phyloP scores from a whole-genome alignment of 2,888 invertebrate species.

The Harmothoe impar region DNA sequence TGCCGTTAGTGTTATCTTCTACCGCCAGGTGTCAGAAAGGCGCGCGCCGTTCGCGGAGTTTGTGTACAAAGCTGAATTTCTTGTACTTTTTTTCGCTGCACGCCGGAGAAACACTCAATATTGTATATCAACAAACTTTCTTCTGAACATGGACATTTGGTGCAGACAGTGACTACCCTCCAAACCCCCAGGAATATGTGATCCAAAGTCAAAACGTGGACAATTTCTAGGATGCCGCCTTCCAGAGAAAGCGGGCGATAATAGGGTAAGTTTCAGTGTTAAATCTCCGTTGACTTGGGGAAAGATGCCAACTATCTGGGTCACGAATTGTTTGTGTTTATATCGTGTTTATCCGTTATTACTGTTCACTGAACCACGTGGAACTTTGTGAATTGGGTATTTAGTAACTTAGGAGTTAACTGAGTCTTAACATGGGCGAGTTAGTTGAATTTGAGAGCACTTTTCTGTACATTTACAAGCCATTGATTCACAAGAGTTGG shows the following conservation, averaged over 20 bases:
- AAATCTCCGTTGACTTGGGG: not conserved
- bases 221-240: not conserved
- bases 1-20: not conserved
- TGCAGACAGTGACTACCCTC: not conserved
- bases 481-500: not conserved
- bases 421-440: not conserved
- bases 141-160: not conserved
- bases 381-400: not conserved
- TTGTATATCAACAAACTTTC: not conserved
- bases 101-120: not conserved
- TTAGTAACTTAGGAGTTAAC: not conserved
- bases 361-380: not conserved
- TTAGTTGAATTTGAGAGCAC: not conserved
- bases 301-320: constrained; percentile 11
- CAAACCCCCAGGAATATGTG: not conserved
- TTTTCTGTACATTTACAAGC: not conserved
- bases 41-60: not conserved
- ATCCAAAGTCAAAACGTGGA: not conserved
- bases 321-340: not conserved
- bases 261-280: constrained; percentile 9
- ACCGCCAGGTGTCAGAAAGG: not conserved
- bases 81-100: not conserved
- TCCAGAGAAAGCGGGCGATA: not conserved
- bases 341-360: not conserved
- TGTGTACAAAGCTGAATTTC: not conserved